Percentiles rank a stretch among this genome's conserved stretches.
phyloP scores from a whole-genome alignment of 1,140 invertebrate species.

The Oscheius sp. region DNA sequence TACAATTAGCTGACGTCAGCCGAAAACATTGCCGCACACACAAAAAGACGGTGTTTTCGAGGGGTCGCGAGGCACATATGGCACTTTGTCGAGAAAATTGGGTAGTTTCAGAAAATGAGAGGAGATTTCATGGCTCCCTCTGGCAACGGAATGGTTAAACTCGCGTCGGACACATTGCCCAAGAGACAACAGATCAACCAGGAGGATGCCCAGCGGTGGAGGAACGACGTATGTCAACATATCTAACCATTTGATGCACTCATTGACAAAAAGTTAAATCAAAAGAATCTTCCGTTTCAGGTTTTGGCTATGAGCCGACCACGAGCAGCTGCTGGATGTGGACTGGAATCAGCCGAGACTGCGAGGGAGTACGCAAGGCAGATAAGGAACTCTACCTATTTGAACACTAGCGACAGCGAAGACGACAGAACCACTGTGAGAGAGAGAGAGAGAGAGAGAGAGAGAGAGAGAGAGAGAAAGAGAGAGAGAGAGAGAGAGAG shows the following conservation, averaged over 20 bases:
- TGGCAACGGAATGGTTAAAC: background rate
- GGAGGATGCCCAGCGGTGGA: background rate
- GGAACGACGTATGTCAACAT: background rate
- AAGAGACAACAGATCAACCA: background rate
- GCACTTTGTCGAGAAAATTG: no score
- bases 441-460: background rate
- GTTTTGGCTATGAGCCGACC: background rate
- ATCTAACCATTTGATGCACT: no score
- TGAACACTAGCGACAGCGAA: background rate
- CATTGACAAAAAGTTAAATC: background rate
- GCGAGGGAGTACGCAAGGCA: background rate
- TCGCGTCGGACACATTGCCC: background rate
- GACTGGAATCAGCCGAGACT: background rate
- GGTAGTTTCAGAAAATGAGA: slow-evolving; percentile 4
- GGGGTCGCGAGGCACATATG: no score
- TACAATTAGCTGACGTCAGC: no score
- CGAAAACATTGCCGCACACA: no score
- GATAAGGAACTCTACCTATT: background rate
- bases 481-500: background rate
- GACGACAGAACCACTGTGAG: background rate
- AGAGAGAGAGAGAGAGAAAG: background rate
- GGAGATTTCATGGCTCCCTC: background rate
- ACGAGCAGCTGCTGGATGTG: background rate
- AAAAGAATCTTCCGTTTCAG: background rate
- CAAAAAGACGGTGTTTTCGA: no score